These are phyloP conservation scores for Spilarctia lutea DNA, from an alignment of 2,888 invertebrate genomes.

Conservation along the genomic window DNA sequence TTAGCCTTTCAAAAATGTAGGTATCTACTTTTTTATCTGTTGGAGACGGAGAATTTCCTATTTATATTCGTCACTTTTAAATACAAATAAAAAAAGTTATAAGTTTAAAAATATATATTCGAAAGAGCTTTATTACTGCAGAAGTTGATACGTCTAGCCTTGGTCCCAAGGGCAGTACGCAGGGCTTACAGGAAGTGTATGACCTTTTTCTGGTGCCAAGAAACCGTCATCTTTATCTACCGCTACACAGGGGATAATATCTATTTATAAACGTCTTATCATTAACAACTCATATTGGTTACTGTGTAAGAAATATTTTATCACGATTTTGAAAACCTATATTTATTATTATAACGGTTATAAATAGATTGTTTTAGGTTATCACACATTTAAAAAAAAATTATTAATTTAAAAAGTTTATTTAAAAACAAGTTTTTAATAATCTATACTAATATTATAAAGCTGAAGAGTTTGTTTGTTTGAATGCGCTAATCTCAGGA, in stretches of 20 bases:
- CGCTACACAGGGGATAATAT: background rate
- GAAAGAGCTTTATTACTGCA: background rate
- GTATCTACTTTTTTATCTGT: no score
- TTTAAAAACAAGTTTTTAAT: no score
- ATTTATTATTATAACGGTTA: no score
- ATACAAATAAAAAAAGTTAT: background rate
- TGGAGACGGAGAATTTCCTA: no score
- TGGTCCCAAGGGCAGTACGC: constrained; percentile 12
- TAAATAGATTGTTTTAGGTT: no score
- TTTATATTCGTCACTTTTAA: background rate
- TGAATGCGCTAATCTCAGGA: no score
- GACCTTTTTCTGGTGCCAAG: constrained; percentile 13
- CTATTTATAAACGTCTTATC: background rate
- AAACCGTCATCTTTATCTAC: constrained; percentile 6
- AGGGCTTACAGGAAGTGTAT: constrained; percentile 15
- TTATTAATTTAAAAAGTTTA: no score
- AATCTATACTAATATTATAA: no score
- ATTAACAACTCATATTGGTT: background rate
- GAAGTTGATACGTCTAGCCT: constrained; percentile 3
- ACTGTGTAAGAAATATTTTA: background rate
- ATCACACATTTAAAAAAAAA: no score
- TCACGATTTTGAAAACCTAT: background rate
- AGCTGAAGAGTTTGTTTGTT: no score
- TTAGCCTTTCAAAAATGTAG: no score
- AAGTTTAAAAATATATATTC: background rate